Conservation (phyloP, 2,888 invertebrate genomes). For the Liopterus haemorrhoidalis region DNA sequence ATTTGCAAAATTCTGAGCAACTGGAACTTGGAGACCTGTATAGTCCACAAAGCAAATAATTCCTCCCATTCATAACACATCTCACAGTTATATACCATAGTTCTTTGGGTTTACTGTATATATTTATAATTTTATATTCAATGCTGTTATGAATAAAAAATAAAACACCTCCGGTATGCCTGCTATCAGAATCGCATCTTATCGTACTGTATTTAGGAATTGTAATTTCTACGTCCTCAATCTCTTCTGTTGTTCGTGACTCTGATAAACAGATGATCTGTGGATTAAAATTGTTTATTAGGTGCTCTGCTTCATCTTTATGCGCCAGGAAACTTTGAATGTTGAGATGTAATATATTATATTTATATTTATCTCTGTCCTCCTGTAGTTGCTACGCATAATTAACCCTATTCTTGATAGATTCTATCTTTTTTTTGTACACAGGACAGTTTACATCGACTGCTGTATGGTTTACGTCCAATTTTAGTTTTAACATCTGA, state of each 20-base stretch:
- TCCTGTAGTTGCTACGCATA: constrained; percentile 3
- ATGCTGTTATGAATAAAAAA: too few relatives aligned
- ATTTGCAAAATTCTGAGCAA: not conserved
- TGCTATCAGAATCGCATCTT: constrained; percentile 1
- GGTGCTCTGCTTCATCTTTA: constrained; percentile 3
- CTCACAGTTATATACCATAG: not conserved
- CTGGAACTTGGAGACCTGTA: constrained; percentile 1
- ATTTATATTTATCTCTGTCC: too few relatives aligned
- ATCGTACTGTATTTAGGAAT: not conserved
- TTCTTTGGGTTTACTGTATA: not conserved
- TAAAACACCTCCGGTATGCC: constrained; percentile 2
- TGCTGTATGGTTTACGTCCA: constrained; percentile 3
- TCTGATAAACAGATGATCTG: constrained; percentile 1
- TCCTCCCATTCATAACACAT: not conserved
- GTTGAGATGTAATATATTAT: constrained; percentile 3
- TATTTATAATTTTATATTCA: not conserved
- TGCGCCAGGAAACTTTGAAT: constrained; percentile 4
- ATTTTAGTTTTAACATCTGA: constrained; percentile 4
- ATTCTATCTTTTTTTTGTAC: not conserved
- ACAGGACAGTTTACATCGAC: constrained; percentile 1
- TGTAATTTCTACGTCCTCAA: not conserved
- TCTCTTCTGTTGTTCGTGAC: constrained; percentile 2
- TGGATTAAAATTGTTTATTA: not conserved
- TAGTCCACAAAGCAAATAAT: not conserved
- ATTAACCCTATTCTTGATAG: not conserved